A percentile compares a stretch with the other conserved stretches of the same genome.
Evolutionary conservation across 2,888 invertebrate genomes (phyloP).

Genomic region (Serrognathus titanus): DNA sequence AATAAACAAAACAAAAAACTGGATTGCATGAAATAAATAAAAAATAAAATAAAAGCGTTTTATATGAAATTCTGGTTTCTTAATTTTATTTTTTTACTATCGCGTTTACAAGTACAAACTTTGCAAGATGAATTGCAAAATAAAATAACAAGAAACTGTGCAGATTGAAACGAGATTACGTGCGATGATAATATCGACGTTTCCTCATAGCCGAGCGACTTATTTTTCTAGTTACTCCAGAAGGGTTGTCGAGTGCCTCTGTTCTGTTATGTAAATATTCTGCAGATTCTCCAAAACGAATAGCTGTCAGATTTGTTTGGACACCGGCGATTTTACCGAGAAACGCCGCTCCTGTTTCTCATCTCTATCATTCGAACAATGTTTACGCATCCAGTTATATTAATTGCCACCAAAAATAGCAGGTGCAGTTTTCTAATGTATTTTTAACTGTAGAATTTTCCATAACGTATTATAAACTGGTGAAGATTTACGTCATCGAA

Average conservation of each 20-base stretch:
- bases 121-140: too few species aligned
- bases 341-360: neutral
- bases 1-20: too few species aligned
- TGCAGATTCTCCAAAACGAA: slow-evolving; percentile 29
- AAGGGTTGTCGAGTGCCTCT: slow-evolving; percentile 33
- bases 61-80: too few species aligned
- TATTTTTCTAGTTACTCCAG: slow-evolving; percentile 36
- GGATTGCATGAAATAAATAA: too few species aligned
- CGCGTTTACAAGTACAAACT: too few species aligned
- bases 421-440: too few species aligned
- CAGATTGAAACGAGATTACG: slow-evolving; percentile 11
- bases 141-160: slow-evolving; percentile 14
- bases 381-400: slow-evolving; percentile 6
- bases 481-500: too few species aligned
- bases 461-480: too few species aligned
- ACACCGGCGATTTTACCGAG: slow-evolving; percentile 9
- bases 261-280: slow-evolving; percentile 32
- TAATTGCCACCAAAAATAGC: too few species aligned
- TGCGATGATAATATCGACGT: slow-evolving; percentile 22
- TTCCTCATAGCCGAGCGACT: slow-evolving; percentile 20
- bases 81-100: too few species aligned
- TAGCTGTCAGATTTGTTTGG: slow-evolving; percentile 24
- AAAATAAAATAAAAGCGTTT: too few species aligned
- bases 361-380: neutral
- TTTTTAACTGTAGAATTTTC: too few species aligned